phyloP scores from a whole-genome alignment of 35 echinoderm and acorn worm genomes.

The Stichopus chloronotus region DNA sequence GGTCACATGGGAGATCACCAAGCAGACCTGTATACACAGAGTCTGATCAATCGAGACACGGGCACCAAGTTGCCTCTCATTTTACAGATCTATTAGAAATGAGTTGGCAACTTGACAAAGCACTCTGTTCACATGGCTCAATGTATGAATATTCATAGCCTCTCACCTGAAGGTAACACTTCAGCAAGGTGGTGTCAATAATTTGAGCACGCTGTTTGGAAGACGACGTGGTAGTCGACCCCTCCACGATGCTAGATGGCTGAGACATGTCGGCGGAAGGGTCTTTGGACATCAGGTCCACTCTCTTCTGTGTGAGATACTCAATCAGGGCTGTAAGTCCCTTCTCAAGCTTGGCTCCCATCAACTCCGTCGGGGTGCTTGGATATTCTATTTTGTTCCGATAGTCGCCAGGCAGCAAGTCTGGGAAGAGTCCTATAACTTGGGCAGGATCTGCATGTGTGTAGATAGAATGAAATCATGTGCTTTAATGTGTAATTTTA shows the following conservation, averaged over 20 bases:
- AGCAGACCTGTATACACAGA: too few species aligned
- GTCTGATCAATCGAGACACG: too few species aligned
- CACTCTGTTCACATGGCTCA: too few species aligned
- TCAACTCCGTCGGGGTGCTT: constrained; percentile 68
- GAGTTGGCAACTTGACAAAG: too few species aligned
- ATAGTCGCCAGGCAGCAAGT: constrained; percentile 89
- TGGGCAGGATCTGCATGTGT: constrained; percentile 81
- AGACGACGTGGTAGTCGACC: constrained; percentile 79
- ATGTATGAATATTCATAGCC: not conserved
- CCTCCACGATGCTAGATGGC: constrained; percentile 87
- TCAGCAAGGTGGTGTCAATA: constrained; percentile 96
- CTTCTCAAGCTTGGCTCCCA: constrained; percentile 87
- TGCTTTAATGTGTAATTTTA: not conserved
- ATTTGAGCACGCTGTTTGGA: constrained; percentile 86
- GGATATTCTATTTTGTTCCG: constrained; percentile 91
- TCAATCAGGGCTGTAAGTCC: constrained; percentile 90
- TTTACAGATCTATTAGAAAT: too few species aligned
- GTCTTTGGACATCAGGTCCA: constrained; percentile 75
- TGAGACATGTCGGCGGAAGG: constrained; percentile 63
- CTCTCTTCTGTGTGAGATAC: constrained; percentile 96
- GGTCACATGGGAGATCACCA: too few species aligned
- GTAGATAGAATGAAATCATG: not conserved
- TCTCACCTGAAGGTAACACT: constrained; percentile 95
- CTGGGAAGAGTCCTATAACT: constrained; percentile 92
- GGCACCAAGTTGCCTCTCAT: too few species aligned